phyloP scores from a whole-genome alignment of 2,888 invertebrate species.

The Parapristionchus giblindavisi region DNA sequence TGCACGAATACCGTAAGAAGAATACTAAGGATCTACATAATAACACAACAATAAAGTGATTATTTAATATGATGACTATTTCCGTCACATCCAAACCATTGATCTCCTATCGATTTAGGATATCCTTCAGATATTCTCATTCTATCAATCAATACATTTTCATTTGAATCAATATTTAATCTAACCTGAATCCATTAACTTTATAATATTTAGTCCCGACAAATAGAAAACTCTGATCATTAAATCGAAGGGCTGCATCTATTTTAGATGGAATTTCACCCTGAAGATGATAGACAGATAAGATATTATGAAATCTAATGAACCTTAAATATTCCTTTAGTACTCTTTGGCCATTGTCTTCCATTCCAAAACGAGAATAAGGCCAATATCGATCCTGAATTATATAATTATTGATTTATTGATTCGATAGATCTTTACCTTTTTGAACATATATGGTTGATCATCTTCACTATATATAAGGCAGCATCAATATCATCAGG shows the following conservation, averaged over 20 bases:
- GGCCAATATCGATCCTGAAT: conserved; percentile 48
- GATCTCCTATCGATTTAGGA: conserved; percentile 23
- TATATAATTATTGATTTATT: conserved; percentile 26
- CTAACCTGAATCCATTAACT: conserved; percentile 35
- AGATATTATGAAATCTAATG: no score
- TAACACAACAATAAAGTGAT: no score
- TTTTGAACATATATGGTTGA: conserved; percentile 95
- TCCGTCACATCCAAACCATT: conserved; percentile 34
- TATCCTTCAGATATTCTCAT: conserved; percentile 26
- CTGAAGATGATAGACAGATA: no score
- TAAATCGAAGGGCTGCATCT: no score
- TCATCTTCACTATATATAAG: conserved; percentile 96
- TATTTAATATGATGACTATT: conserved; percentile 11
- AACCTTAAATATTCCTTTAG: conserved; percentile 38
- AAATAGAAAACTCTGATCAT: conserved; percentile 45
- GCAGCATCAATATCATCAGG: conserved; percentile 93
- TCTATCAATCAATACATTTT: no score
- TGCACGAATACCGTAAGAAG: no score
- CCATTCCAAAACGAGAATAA: conserved; percentile 52
- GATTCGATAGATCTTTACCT: conserved; percentile 8
- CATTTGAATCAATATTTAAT: no score
- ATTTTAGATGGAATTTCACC: no score
- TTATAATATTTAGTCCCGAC: conserved; percentile 44
- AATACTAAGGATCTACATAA: no score
- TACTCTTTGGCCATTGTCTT: conserved; percentile 40